A percentile compares a stretch with the other conserved stretches of the same genome.
phyloP scores from a whole-genome alignment of 2,113 vertebrate genomes.

The Callithrix jacchus region DNA sequence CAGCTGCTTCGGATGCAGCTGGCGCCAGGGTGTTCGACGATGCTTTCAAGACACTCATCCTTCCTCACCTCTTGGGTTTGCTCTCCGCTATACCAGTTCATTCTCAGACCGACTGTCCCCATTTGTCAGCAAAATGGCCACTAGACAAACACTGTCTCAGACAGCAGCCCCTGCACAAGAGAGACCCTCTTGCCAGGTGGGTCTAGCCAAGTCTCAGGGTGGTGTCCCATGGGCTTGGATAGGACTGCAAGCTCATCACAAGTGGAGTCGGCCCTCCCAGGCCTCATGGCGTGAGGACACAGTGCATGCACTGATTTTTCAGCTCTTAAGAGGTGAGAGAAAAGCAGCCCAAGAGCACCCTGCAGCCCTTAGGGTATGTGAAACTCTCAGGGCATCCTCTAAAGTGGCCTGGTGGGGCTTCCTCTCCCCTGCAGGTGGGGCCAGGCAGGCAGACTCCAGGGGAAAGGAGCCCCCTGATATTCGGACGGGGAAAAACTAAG shows the following conservation, averaged over 20 bases:
- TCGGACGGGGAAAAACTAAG: neutral
- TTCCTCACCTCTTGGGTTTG: neutral
- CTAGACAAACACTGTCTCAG: neutral
- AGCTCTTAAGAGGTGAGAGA: neutral
- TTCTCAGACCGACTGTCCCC: neutral
- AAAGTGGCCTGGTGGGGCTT: accelerated
- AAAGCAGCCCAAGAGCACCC: neutral
- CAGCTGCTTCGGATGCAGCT: accelerated
- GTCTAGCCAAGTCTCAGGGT: neutral
- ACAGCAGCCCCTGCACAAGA: neutral
- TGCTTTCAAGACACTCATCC: neutral
- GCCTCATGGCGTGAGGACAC: neutral
- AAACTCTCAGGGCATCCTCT: neutral
- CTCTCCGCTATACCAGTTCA: neutral
- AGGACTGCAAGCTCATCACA: neutral
- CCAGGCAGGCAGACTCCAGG: neutral
- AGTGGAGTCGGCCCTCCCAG: too few species aligned
- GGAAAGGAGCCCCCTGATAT: neutral
- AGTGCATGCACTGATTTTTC: accelerated
- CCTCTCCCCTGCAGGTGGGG: neutral
- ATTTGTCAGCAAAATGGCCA: neutral
- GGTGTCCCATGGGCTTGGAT: neutral
- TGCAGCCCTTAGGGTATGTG: neutral
- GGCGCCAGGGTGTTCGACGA: accelerated
- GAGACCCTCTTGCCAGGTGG: accelerated